Conservation (phyloP, 2,797 vertebrate species). For the Hoplostethus mediterraneus region DNA sequence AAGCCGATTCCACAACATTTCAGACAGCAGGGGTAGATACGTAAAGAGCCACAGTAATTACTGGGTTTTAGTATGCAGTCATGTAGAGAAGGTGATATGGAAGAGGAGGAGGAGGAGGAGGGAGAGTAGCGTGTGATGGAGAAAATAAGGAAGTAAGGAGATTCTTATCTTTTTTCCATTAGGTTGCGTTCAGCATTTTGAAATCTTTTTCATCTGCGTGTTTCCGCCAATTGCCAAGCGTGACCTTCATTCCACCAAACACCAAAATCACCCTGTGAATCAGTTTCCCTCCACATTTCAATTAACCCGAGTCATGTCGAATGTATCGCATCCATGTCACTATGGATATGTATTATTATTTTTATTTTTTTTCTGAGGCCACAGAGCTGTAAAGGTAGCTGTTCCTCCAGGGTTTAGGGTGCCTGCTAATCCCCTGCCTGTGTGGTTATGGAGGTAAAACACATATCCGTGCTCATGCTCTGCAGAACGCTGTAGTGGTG, state of each 20-base stretch:
- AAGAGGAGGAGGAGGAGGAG: slow-evolving; percentile 19
- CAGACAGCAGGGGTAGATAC: slow-evolving; percentile 73
- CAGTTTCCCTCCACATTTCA: slow-evolving; percentile 28
- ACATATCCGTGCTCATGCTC: slow-evolving; percentile 81
- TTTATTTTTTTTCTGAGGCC: slow-evolving; percentile 47
- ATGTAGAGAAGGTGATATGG: slow-evolving; percentile 47
- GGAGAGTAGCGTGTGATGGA: slow-evolving; percentile 2
- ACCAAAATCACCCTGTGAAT: slow-evolving; percentile 26
- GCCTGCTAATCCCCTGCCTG: slow-evolving; percentile 80
- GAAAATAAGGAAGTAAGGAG: slow-evolving; percentile 21
- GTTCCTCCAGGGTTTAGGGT: slow-evolving; percentile 75
- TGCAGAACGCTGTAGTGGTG: slow-evolving; percentile 76
- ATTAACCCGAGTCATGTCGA: slow-evolving; percentile 37
- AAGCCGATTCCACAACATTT: slow-evolving; percentile 74
- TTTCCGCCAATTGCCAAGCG: slow-evolving; percentile 5
- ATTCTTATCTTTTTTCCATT: slow-evolving; percentile 26
- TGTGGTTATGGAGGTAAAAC: slow-evolving; percentile 81
- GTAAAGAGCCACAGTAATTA: slow-evolving; percentile 74
- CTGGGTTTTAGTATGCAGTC: slow-evolving; percentile 61
- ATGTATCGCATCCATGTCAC: slow-evolving; percentile 44
- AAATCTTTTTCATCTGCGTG: slow-evolving; percentile 12
- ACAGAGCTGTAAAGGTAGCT: slow-evolving; percentile 71
- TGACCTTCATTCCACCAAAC: not conserved
- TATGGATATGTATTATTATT: slow-evolving; percentile 49
- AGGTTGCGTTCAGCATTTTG: slow-evolving; percentile 9